Evolutionary conservation across 2,797 vertebrate genomes (phyloP).

Genomic region (Sternotherus odoratus): DNA sequence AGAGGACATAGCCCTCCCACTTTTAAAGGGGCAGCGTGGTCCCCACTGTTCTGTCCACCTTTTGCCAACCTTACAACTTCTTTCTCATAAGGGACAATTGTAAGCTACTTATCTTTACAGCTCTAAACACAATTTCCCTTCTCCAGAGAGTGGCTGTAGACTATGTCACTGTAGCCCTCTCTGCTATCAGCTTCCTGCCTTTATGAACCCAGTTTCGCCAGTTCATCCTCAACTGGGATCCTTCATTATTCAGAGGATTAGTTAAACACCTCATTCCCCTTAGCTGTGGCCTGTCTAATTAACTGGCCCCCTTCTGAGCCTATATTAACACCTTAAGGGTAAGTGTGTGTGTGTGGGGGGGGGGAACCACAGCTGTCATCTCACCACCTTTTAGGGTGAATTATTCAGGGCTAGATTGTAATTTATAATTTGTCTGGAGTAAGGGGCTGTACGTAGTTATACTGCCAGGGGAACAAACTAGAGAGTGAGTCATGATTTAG

Average conservation of each 20-base stretch:
- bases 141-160: background rate
- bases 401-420: background rate
- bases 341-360: too few species aligned
- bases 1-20: too few species aligned
- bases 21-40: too few species aligned
- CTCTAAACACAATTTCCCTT: background rate
- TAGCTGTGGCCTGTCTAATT: background rate
- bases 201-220: background rate
- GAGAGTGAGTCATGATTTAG: too few species aligned
- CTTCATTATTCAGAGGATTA: background rate
- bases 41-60: too few species aligned
- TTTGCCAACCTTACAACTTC: background rate
- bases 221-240: background rate
- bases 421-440: background rate
- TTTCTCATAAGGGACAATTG: background rate
- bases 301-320: background rate
- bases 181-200: background rate
- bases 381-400: background rate
- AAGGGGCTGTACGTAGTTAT: too few species aligned
- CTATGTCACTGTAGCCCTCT: too few species aligned
- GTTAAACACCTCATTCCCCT: background rate
- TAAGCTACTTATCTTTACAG: background rate
- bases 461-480: too few species aligned
- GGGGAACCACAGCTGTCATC: background rate
- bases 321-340: background rate